Conservation (phyloP, 2,113 vertebrate genomes). For the Gymnobelideus leadbeateri region DNA sequence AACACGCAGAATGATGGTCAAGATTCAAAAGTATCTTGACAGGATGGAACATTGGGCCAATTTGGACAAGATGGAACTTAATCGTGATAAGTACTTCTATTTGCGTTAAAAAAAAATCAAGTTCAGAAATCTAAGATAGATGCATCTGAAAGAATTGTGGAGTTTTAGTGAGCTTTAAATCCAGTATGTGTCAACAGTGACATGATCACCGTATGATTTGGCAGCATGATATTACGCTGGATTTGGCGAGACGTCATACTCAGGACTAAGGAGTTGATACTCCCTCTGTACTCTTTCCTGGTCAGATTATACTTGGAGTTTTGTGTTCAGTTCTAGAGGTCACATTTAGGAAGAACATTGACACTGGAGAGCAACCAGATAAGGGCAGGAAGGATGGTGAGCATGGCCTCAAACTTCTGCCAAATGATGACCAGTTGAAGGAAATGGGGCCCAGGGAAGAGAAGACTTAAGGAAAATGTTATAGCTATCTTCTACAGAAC, state of each 20-base stretch:
- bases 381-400: too few species aligned
- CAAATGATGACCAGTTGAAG: background rate
- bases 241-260: background rate
- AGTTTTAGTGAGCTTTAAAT: background rate
- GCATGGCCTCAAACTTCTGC: background rate
- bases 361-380: too few species aligned
- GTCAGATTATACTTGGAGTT: background rate
- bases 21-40: background rate
- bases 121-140: background rate
- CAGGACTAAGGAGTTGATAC: background rate
- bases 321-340: background rate
- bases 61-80: background rate
- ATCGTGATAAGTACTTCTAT: background rate
- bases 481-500: background rate
- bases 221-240: background rate
- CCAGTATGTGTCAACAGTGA: background rate
- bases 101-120: background rate
- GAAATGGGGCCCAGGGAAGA: too few species aligned
- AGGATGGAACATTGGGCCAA: background rate
- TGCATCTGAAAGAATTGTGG: background rate
- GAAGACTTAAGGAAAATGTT: background rate
- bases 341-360: too few species aligned
- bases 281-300: too few species aligned
- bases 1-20: background rate
- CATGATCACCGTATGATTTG: too few species aligned